These are phyloP conservation scores for Chaetogeoica ovagalla DNA, from an alignment of 2,888 invertebrate species.

Conservation along the genomic window DNA sequence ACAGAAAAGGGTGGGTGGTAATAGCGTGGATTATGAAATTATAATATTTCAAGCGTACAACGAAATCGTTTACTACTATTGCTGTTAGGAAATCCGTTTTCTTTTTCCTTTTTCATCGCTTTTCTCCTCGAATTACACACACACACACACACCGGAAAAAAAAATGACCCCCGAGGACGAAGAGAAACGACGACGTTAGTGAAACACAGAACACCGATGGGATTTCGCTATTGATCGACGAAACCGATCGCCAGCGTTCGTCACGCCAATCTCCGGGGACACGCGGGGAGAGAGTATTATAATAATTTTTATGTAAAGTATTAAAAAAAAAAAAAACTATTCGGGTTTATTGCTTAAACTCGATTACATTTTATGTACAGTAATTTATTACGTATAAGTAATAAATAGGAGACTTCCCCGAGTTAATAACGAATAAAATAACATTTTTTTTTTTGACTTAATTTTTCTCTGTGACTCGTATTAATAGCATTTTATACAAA, in stretches of 20 bases:
- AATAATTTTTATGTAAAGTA: not conserved
- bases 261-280: conserved; percentile 44
- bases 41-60: not conserved
- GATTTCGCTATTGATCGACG: not conserved
- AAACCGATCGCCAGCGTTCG: not conserved
- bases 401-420: no score
- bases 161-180: not conserved
- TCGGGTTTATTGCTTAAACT: not conserved
- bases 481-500: no score
- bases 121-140: no score
- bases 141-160: not conserved
- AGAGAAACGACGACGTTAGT: not conserved
- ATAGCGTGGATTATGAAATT: no score
- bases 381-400: no score
- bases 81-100: not conserved
- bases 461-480: no score
- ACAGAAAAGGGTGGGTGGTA: not conserved
- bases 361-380: no score
- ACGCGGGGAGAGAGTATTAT: conserved; percentile 5
- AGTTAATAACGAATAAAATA: no score
- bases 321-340: no score
- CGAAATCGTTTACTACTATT: not conserved
- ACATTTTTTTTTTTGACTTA: no score
- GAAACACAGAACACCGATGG: not conserved
- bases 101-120: not conserved